Evolutionary conservation across 2,888 invertebrate genomes (phyloP).

Genomic region (Chorisops tibialis): DNA sequence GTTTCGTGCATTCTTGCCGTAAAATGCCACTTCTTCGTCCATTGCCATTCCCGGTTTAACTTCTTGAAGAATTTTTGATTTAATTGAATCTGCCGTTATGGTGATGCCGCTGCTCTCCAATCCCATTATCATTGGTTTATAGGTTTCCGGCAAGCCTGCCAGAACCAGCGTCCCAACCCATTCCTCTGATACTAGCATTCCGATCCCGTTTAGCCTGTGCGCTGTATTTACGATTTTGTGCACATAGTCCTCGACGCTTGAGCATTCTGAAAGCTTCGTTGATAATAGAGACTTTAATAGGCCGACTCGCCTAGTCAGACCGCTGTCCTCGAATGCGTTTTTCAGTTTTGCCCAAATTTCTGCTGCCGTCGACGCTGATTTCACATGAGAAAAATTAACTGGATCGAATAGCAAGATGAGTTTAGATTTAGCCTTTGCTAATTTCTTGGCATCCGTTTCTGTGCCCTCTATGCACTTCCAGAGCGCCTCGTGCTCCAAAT

Average conservation of each 20-base stretch:
- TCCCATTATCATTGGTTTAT: too few species aligned
- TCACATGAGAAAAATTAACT: conserved; percentile 38
- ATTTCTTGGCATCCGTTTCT: conserved; percentile 5
- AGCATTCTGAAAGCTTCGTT: conserved; percentile 32
- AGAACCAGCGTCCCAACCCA: conserved; percentile 41
- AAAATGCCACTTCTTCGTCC: too few species aligned
- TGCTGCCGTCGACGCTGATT: conserved; percentile 35
- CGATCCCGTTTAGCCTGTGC: conserved; percentile 37
- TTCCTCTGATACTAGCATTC: conserved; percentile 32
- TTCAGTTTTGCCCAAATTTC: conserved; percentile 38
- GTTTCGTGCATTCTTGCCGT: neutral
- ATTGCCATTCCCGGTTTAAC: too few species aligned
- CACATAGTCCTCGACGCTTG: conserved; percentile 39
- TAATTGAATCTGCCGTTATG: neutral
- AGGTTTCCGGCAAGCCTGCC: too few species aligned
- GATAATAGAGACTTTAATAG: too few species aligned
- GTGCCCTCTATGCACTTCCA: conserved; percentile 24
- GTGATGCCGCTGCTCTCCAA: conserved; percentile 36
- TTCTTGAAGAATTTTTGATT: neutral
- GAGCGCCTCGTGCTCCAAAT: conserved; percentile 18
- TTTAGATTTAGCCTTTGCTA: conserved; percentile 17
- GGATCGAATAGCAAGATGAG: conserved; percentile 36
- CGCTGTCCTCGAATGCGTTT: conserved; percentile 38
- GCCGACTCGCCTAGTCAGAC: too few species aligned
- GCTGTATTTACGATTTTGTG: conserved; percentile 38